phyloP scores from a whole-genome alignment of 2,797 vertebrate genomes.

The Acipenser ruthenus region DNA sequence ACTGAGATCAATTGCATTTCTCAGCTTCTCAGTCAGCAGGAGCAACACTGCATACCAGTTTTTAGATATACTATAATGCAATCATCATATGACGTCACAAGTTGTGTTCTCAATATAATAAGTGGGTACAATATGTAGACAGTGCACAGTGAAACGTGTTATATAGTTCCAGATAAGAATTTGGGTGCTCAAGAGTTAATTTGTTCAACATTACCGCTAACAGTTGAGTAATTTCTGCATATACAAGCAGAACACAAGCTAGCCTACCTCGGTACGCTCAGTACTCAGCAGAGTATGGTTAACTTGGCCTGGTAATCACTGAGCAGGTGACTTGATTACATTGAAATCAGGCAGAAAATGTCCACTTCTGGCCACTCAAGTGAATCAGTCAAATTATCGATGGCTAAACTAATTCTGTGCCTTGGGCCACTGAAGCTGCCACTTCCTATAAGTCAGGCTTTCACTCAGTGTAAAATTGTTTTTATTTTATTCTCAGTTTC shows the following conservation, averaged over 20 bases:
- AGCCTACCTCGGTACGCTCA: background rate
- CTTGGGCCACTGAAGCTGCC: constrained; percentile 61
- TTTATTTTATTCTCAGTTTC: constrained; percentile 65
- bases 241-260: constrained; percentile 1
- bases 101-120: no score
- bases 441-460: constrained; percentile 69
- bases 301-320: constrained; percentile 37
- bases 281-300: constrained; percentile 28
- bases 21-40: no score
- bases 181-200: constrained; percentile 1
- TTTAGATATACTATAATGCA: no score
- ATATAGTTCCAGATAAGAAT: background rate
- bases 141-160: background rate
- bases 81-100: no score
- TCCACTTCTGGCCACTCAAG: constrained; percentile 62
- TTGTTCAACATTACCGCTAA: background rate
- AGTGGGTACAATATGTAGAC: no score
- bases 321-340: constrained; percentile 67
- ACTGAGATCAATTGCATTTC: no score
- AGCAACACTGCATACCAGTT: no score
- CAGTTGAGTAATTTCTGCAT: background rate
- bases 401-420: constrained; percentile 68
- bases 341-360: constrained; percentile 72
- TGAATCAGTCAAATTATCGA: constrained; percentile 73
- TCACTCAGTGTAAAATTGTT: constrained; percentile 64